These are phyloP conservation scores for Saimiri boliviensis DNA, from an alignment of 2,113 vertebrate genomes.

Conservation along the genomic window DNA sequence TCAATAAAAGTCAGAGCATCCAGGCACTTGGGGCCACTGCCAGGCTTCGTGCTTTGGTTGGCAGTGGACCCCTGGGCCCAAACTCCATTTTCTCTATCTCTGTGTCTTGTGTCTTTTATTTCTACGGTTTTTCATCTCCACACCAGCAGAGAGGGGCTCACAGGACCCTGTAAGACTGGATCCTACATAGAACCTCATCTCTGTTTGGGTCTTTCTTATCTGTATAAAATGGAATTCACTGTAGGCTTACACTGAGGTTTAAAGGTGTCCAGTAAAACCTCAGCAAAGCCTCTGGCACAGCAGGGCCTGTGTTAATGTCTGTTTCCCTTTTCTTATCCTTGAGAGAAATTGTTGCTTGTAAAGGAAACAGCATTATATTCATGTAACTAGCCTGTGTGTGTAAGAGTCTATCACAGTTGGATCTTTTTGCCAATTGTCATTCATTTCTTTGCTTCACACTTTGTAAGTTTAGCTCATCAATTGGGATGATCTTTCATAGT, in stretches of 20 bases:
- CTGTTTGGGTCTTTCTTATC: background rate
- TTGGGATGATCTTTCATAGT: constrained; percentile 43
- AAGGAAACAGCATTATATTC: background rate
- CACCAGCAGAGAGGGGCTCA: too few relatives aligned
- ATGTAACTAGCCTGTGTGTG: background rate
- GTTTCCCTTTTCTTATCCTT: background rate
- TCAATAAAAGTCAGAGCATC: too few relatives aligned
- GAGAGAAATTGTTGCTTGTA: background rate
- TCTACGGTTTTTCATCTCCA: too few relatives aligned
- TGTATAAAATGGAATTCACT: background rate
- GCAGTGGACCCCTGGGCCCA: too few relatives aligned
- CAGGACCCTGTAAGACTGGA: too few relatives aligned
- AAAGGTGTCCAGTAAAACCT: background rate
- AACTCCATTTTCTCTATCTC: too few relatives aligned
- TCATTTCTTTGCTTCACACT: constrained; percentile 15
- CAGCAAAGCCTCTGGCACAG: background rate
- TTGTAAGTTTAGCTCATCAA: background rate
- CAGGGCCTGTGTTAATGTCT: background rate
- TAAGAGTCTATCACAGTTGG: background rate
- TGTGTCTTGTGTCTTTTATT: too few relatives aligned
- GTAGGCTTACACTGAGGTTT: background rate
- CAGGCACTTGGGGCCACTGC: too few relatives aligned
- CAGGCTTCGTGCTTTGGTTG: too few relatives aligned
- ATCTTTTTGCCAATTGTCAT: background rate
- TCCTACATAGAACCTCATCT: background rate